A percentile compares a stretch with the other conserved stretches of the same genome.
Evolutionary conservation across 2,113 vertebrate genomes (phyloP).

Genomic region (Siniperca chuatsi): DNA sequence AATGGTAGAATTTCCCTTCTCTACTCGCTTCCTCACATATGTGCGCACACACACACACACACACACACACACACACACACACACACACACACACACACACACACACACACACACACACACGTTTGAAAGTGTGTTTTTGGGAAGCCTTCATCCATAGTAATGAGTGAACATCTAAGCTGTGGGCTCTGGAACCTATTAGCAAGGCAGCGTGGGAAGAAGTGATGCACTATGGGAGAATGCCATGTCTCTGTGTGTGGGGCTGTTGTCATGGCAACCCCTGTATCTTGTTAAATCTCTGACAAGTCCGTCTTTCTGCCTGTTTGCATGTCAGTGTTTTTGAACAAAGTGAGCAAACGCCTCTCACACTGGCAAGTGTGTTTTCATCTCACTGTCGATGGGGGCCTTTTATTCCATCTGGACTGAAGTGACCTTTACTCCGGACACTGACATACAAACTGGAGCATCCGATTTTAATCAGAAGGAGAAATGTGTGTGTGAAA

Average conservation of each 20-base stretch:
- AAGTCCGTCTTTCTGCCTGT: conserved; percentile 33
- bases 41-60: neutral
- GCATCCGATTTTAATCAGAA: conserved; percentile 10
- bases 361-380: neutral
- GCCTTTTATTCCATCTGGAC: conserved; percentile 14
- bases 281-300: conserved; percentile 56
- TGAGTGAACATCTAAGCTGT: conserved; percentile 58
- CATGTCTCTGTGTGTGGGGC: conserved; percentile 46
- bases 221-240: conserved; percentile 65
- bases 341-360: conserved; percentile 29
- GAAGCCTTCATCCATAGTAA: conserved; percentile 49
- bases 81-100: neutral
- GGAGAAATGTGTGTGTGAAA: neutral
- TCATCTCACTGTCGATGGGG: no score
- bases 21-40: neutral
- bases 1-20: neutral
- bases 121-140: neutral
- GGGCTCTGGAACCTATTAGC: conserved; percentile 72
- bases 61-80: neutral
- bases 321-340: conserved; percentile 24
- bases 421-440: conserved; percentile 21
- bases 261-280: conserved; percentile 71
- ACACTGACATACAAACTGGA: neutral
- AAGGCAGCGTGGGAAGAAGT: conserved; percentile 74
- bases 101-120: neutral